These are phyloP conservation scores for Podocnemis expansa DNA, from an alignment of 2,113 vertebrate species.

Conservation along the genomic window DNA sequence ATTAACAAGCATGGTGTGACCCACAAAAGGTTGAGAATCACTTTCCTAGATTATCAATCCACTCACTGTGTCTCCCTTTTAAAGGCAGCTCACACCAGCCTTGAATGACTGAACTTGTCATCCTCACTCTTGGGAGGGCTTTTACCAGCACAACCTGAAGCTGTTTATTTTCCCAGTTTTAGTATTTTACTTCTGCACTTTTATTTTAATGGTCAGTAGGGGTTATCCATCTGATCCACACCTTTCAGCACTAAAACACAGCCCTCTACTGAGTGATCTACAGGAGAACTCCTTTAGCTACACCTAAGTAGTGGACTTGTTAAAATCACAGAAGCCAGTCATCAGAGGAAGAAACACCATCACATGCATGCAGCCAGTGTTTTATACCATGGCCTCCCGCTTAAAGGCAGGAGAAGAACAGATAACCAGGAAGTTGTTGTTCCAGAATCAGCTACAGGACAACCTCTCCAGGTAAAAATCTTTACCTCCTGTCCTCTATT, in stretches of 20 bases:
- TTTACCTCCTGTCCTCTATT: neutral
- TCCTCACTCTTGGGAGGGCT: neutral
- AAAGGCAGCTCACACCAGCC: neutral
- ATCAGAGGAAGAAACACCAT: neutral
- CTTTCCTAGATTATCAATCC: neutral
- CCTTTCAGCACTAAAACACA: neutral
- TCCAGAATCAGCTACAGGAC: neutral
- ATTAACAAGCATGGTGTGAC: too few species aligned
- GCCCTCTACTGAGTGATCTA: neutral
- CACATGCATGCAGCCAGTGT: neutral
- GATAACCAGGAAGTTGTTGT: neutral
- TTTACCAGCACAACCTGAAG: neutral
- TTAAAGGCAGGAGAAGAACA: neutral
- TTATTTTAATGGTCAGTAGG: fast-evolving
- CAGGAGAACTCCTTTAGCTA: neutral
- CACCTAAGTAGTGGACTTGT: neutral
- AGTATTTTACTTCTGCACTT: neutral
- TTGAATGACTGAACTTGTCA: neutral
- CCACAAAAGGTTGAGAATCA: too few species aligned
- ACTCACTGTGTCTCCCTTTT: fast-evolving
- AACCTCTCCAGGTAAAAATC: neutral
- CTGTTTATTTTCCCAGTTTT: neutral
- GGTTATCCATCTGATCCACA: too few species aligned
- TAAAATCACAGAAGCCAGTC: neutral
- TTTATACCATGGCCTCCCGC: neutral